These are phyloP conservation scores for Ochotona princeps DNA, from an alignment of 2,113 vertebrate genomes.

Conservation along the genomic window DNA sequence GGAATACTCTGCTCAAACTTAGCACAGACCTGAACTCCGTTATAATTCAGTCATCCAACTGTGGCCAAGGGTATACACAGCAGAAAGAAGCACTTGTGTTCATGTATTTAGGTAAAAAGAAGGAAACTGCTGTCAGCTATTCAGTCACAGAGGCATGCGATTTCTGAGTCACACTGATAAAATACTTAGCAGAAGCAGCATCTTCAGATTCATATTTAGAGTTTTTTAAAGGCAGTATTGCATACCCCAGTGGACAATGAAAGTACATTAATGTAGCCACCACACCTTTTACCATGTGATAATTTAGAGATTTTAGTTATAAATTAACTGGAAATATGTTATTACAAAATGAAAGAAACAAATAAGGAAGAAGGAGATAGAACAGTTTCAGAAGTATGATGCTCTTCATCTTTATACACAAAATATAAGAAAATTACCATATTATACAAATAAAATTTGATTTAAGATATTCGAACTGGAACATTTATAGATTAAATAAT, in stretches of 20 bases:
- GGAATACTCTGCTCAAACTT: constrained; percentile 74
- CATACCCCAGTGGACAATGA: constrained; percentile 19
- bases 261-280: background rate
- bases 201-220: constrained; percentile 66
- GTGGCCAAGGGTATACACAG: constrained; percentile 64
- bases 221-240: constrained; percentile 64
- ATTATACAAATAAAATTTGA: background rate
- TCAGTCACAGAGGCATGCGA: constrained; percentile 55
- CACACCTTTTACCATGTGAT: background rate
- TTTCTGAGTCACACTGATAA: constrained; percentile 62
- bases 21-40: constrained; percentile 70
- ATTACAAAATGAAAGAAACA: no score
- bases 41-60: constrained; percentile 72
- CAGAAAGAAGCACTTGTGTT: constrained; percentile 66
- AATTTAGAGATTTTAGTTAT: background rate
- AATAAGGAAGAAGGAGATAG: no score
- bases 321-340: no score
- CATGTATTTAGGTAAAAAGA: constrained; percentile 69
- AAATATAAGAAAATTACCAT: no score
- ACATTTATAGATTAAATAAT: background rate
- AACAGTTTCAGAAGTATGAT: no score
- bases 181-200: constrained; percentile 53
- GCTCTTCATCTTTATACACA: no score
- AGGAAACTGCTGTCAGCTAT: constrained; percentile 22
- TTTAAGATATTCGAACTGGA: background rate